A percentile compares a stretch with the other conserved stretches of the same genome.
Conservation (phyloP, 53 echinoderm and acorn worm species). For the Actinopyga echinites region DNA sequence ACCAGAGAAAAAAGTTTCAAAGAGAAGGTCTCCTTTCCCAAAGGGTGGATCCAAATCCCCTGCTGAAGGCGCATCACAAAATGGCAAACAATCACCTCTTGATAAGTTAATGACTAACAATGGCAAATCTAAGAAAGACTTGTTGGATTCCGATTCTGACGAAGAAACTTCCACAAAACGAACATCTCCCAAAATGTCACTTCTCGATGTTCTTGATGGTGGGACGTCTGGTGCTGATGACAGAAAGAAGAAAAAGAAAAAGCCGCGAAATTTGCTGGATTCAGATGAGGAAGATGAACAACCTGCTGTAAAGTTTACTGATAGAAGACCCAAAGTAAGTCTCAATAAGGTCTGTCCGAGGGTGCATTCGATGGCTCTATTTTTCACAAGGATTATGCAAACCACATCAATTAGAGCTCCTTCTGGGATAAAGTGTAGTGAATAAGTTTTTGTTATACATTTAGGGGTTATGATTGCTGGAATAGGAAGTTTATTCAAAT, state of each 20-base stretch:
- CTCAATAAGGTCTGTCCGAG: background rate
- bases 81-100: constrained; percentile 27
- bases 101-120: background rate
- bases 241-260: constrained; percentile 67
- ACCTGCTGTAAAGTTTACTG: constrained; percentile 70
- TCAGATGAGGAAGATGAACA: constrained; percentile 57
- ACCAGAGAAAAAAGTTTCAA: no score
- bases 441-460: no score
- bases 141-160: constrained; percentile 53
- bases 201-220: constrained; percentile 80
- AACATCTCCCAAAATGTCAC: constrained; percentile 50
- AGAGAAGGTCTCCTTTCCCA: constrained; percentile 45
- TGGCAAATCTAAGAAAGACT: constrained; percentile 36
- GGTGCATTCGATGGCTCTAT: no score
- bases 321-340: constrained; percentile 84
- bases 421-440: background rate
- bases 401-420: no score
- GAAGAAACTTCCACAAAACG: background rate
- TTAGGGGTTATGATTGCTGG: no score
- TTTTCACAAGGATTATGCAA: no score
- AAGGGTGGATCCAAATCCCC: background rate
- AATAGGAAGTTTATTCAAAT: no score
- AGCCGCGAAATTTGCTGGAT: constrained; percentile 42
- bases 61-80: background rate
- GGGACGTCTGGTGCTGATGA: constrained; percentile 13